Base-by-base conservation (phyloP, 1,140 invertebrate species). In the Helicorthomorpha holstii region DNA sequence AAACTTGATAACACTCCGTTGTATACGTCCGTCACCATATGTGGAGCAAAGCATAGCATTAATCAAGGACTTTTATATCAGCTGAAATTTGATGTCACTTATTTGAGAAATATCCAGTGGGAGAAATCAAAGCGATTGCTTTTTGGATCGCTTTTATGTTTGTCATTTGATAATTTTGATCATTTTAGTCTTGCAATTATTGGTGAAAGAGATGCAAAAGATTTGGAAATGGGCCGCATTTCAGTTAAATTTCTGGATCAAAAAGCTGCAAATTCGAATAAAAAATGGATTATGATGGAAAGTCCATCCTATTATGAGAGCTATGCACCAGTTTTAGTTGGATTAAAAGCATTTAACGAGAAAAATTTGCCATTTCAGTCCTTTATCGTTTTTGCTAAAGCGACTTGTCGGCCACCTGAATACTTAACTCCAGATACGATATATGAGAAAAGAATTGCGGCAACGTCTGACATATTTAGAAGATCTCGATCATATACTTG, bases 71-170 rank as follows among this genome's bases (percentile, higher is more conserved):
- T 34, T 16, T 34, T 7, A 21, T 25, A 48, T 19, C 4, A 22
- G 4, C 24, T 52, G 4, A 4, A 29, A 26, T 52, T 52, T 21
- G 51, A 52, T 25, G 10, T 48, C 4, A n/a, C 4, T n/a, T 4
- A 3, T 3, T 19, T 52, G 19, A 4, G 21, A 14, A 7, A 34
- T 19, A 29, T 48, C 2, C 12, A 22, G 2, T 48, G 43, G 45
- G 51, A 61, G 23, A 51, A 49, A 1, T 69, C 71, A 0, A 76
- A 77, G 60, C 66, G 77, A 47, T 73, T 88, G 24, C 72, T 85
- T 60, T 77, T 67, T 64, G 84, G 84, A 1, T 78, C 81, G 0
- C 64, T 88, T 16, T 57, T 88, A 0, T 75, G 80, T 54, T 72
- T 89, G 24, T 80, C 80, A 1, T 66, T 57, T 12, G 75, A 83